phyloP scores from a whole-genome alignment of 2,113 vertebrate genomes.

The Dipodomys merriami region DNA sequence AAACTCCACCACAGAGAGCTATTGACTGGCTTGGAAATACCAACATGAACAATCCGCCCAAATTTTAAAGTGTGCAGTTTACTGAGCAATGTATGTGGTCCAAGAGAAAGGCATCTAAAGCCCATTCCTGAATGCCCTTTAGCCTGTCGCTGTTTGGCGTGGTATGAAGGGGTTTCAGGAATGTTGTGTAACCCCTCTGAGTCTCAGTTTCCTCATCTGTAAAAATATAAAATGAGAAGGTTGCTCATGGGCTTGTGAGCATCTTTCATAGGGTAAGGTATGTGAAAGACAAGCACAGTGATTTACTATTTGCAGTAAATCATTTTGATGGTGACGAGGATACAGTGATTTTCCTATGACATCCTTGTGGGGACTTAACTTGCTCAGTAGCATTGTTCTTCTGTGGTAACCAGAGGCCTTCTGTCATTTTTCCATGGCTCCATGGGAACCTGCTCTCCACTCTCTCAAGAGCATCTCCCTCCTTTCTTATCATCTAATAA shows the following conservation, averaged over 20 bases:
- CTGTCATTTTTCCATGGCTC: not conserved
- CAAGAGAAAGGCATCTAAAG: constrained; percentile 24
- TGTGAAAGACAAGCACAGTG: not conserved
- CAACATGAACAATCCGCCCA: constrained; percentile 27
- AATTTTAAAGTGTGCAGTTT: not conserved
- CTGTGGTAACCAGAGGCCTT: not conserved
- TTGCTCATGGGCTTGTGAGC: not conserved
- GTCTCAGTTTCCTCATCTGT: constrained; percentile 3
- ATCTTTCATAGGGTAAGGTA: fast-evolving
- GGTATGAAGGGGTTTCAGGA: not conserved
- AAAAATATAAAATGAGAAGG: not conserved
- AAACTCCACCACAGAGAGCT: not conserved
- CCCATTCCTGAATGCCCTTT: not conserved
- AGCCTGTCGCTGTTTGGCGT: not conserved
- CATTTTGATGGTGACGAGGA: not conserved
- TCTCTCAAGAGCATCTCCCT: not conserved
- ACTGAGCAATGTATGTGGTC: not conserved
- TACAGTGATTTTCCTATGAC: not conserved
- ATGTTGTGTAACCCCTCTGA: not conserved
- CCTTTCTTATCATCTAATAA: not conserved
- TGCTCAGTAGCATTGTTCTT: not conserved
- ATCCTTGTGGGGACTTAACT: not conserved
- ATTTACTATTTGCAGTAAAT: not conserved
- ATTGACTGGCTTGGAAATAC: not conserved
- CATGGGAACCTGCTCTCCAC: not conserved